Evolutionary conservation across 1,140 invertebrate genomes (phyloP), one percentile per base, ranked within the genome.

Genomic region (Paralvinella palmiformis): DNA sequence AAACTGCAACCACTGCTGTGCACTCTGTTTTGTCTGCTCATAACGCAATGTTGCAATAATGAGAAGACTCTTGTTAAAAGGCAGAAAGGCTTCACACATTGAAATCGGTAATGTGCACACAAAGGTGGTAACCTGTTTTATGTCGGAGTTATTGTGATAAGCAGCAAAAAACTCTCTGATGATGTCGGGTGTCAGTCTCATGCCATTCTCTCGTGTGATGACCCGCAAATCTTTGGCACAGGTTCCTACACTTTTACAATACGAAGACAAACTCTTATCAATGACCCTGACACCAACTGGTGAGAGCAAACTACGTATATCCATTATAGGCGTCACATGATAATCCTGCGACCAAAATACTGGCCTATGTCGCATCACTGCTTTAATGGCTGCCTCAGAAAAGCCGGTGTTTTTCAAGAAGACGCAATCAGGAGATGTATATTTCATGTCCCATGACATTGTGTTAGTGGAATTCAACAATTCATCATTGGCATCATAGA

Each of bases 61-160:
- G 5, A 66, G 17, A 59, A 66, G 55, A 35, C 35, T 62, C 29
- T 66, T 66, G 31, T 66, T 62, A 35, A 66, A 66, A 13, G 48
- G 48, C 7, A 37, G 20, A 31, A 62, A 66, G 22, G 60, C 59
- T 41, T 66, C 64, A 52, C 64, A 66, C 64, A 66, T 66, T 22
- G 64, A 29, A 36, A 66, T 60, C 5, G 64, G 64, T 35, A 69
- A 55, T 41, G 68, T 68, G 36, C 68, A 69, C n/a, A 69, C 63
- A 24, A 69, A 59, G 1, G 63, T 17, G n/a, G 62, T 59, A 2
- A 69, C 68, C 32, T 32, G 35, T 27, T 56, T n/a, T 55, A 69
- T 67, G n/a, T 53, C 45, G 15, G 44, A 32, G 35, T 62, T 53
- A 44, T 60, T 45, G 27, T 60, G 57, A 50, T 69, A 69, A n/a